Conservation (phyloP, 92 coral and sea anemone genomes). For the Pocillopora meandrina region DNA sequence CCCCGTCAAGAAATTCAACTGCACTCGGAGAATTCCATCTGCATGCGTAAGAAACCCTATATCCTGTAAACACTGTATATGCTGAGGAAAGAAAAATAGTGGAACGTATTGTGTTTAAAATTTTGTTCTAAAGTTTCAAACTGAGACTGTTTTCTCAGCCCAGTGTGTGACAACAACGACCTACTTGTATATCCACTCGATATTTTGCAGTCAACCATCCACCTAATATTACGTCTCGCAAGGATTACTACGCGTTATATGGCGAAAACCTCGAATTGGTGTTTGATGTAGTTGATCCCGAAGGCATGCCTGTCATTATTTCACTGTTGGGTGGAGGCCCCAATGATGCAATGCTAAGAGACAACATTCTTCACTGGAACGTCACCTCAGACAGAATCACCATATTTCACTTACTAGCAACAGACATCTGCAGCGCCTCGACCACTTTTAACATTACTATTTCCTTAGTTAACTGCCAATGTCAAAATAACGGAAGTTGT, state of each 20-base stretch:
- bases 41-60: too few relatives aligned
- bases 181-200: background rate
- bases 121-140: too few relatives aligned
- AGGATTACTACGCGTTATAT: conserved; percentile 23
- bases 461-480: background rate
- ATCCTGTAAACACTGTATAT: too few relatives aligned
- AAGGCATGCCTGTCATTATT: conserved; percentile 39
- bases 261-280: conserved; percentile 31
- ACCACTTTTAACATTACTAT: background rate
- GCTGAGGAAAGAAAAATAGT: too few relatives aligned
- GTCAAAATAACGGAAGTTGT: conserved; percentile 18
- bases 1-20: too few relatives aligned
- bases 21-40: too few relatives aligned
- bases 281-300: conserved; percentile 52
- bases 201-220: conserved; percentile 39
- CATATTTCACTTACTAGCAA: conserved; percentile 18
- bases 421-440: background rate
- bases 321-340: conserved; percentile 30
- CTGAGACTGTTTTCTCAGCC: background rate
- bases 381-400: conserved; percentile 24
- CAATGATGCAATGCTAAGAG: conserved; percentile 15
- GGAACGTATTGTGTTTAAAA: too few relatives aligned
- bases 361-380: conserved; percentile 44
- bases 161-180: too few relatives aligned
- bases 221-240: conserved; percentile 37